Percentiles rank a stretch among this genome's conserved stretches.
phyloP scores from a whole-genome alignment of 2,797 vertebrate genomes.

The Gymnodraco acuticeps region DNA sequence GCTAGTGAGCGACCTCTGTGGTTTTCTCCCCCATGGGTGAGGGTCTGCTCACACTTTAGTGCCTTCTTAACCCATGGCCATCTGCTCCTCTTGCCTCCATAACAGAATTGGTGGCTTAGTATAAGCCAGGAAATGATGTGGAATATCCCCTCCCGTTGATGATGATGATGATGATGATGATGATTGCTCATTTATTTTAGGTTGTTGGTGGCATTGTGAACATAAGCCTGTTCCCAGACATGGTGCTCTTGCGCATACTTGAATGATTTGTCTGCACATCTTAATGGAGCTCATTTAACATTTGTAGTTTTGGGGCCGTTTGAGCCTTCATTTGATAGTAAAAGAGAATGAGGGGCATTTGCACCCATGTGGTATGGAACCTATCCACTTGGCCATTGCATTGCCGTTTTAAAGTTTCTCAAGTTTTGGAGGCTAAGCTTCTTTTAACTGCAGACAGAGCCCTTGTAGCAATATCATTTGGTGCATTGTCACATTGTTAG shows the following conservation, averaged over 20 bases:
- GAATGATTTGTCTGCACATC: background rate
- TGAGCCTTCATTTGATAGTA: too few species aligned
- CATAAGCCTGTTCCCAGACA: constrained; percentile 1
- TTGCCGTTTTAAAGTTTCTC: too few species aligned
- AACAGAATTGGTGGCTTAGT: constrained; percentile 48
- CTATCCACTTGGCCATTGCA: too few species aligned
- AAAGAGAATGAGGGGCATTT: too few species aligned
- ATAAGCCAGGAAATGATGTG: constrained; percentile 59
- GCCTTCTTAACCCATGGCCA: constrained; percentile 44
- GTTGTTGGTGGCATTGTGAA: constrained; percentile 1
- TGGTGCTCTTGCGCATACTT: background rate
- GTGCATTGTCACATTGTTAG: background rate
- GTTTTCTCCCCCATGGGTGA: constrained; percentile 27
- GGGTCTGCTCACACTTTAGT: constrained; percentile 34
- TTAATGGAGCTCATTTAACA: background rate
- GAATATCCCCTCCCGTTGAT: constrained; percentile 28
- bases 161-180: constrained; percentile 35
- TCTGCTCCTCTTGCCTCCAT: constrained; percentile 56
- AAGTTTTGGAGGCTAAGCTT: background rate
- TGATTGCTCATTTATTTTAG: constrained; percentile 37
- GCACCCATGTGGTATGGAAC: too few species aligned
- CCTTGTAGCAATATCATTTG: background rate
- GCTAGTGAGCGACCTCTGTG: constrained; percentile 29
- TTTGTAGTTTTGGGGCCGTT: too few species aligned
- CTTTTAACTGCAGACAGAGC: background rate